Conservation (phyloP, 2,113 vertebrate species). For the Myodes glareolus region DNA sequence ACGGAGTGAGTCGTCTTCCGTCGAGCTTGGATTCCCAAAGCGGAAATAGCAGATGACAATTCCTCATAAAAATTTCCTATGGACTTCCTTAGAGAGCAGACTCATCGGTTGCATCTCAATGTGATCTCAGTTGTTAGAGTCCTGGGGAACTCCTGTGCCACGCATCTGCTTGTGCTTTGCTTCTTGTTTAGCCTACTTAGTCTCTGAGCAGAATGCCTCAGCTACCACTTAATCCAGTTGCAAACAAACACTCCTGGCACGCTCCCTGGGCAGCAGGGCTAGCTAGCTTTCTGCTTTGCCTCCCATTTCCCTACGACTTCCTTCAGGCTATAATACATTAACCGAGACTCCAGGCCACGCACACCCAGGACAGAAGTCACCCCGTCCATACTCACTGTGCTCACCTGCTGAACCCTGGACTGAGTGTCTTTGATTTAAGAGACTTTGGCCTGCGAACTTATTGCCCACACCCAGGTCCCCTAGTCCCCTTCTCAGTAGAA, state of each 20-base stretch:
- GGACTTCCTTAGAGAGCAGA: background rate
- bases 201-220: background rate
- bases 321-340: background rate
- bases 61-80: background rate
- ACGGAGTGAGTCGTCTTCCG: background rate
- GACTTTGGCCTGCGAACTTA: background rate
- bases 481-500: background rate
- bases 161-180: background rate
- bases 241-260: background rate
- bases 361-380: background rate
- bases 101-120: background rate
- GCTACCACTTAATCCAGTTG: background rate
- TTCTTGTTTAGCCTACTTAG: background rate
- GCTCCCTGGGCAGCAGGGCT: background rate
- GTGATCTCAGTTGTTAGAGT: slow-evolving; percentile 19
- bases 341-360: background rate
- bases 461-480: background rate
- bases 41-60: background rate
- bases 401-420: slow-evolving; percentile 5
- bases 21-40: background rate
- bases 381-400: background rate
- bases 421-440: background rate
- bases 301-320: background rate
- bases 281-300: background rate
- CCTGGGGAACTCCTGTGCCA: background rate